phyloP scores from a whole-genome alignment of 1,140 invertebrate species.

The Cyclina sinensis region DNA sequence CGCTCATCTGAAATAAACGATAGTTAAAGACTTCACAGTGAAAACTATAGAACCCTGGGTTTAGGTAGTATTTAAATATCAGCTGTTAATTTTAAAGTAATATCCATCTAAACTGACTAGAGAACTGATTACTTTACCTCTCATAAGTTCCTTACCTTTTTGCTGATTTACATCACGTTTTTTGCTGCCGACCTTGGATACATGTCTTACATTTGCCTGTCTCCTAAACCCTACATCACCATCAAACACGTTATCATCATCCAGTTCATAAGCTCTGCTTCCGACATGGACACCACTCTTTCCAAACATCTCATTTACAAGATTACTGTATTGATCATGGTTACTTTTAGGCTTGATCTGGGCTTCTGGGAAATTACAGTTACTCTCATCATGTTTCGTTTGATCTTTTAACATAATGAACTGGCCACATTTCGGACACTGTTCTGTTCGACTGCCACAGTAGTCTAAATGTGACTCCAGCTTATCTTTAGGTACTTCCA shows the following conservation, averaged over 20 bases:
- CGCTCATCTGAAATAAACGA: neutral
- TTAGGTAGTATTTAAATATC: too few species aligned
- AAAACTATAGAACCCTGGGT: too few species aligned
- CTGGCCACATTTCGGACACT: conserved; percentile 89
- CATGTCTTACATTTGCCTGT: conserved; percentile 26
- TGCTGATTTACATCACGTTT: conserved; percentile 40
- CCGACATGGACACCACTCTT: conserved; percentile 42
- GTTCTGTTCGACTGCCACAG: conserved; percentile 90
- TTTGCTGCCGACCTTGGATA: conserved; percentile 8
- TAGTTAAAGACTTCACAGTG: neutral
- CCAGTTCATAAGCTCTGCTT: conserved; percentile 24
- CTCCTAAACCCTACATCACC: neutral
- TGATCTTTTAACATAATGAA: conserved; percentile 91
- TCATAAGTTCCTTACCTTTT: neutral
- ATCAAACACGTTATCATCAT: neutral
- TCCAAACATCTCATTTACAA: conserved; percentile 69
- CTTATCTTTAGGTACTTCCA: conserved; percentile 89
- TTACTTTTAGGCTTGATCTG: conserved; percentile 71
- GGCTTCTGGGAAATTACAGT: conserved; percentile 84
- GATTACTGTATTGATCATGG: conserved; percentile 58
- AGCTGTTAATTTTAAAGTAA: too few species aligned
- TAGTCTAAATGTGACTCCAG: conserved; percentile 89
- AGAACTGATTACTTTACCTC: too few species aligned
- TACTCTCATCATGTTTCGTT: conserved; percentile 89
- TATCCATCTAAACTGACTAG: too few species aligned